Evolutionary conservation across 2,113 vertebrate species (phyloP).

Genomic region (Muntiacus reevesi): DNA sequence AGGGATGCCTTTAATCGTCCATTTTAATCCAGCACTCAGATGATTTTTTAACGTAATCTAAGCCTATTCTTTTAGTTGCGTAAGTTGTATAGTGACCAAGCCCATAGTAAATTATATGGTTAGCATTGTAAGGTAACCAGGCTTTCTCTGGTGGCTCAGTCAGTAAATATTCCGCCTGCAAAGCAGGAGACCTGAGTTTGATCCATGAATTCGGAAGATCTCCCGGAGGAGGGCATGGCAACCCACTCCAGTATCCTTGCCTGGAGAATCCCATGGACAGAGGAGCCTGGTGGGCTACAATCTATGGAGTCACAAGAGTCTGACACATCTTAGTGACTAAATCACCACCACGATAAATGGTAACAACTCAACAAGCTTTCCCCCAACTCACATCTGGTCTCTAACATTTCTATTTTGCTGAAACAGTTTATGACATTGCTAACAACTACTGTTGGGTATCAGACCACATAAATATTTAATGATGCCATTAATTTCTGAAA

Average conservation of each 20-base stretch:
- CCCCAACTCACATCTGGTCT: background rate
- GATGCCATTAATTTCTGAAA: conserved; percentile 51
- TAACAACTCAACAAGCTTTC: background rate
- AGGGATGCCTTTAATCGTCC: background rate
- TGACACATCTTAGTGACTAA: background rate
- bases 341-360: background rate
- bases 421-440: conserved; percentile 40
- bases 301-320: background rate
- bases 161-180: background rate
- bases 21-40: background rate
- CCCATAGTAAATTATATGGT: conserved; percentile 9
- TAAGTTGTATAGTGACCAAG: background rate
- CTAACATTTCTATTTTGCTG: conserved; percentile 31
- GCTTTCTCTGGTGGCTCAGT: background rate
- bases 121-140: background rate
- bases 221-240: background rate
- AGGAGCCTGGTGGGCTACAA: background rate
- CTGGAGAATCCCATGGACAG: background rate
- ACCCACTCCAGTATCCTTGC: background rate
- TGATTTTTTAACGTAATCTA: conserved; percentile 12
- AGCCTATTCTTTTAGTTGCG: conserved; percentile 5
- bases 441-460: conserved; percentile 22
- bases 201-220: background rate
- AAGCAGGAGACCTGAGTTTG: background rate
- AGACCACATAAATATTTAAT: conserved; percentile 55